phyloP scores from a whole-genome alignment of 2,888 invertebrate species.

The Ferdinandea cuprea region DNA sequence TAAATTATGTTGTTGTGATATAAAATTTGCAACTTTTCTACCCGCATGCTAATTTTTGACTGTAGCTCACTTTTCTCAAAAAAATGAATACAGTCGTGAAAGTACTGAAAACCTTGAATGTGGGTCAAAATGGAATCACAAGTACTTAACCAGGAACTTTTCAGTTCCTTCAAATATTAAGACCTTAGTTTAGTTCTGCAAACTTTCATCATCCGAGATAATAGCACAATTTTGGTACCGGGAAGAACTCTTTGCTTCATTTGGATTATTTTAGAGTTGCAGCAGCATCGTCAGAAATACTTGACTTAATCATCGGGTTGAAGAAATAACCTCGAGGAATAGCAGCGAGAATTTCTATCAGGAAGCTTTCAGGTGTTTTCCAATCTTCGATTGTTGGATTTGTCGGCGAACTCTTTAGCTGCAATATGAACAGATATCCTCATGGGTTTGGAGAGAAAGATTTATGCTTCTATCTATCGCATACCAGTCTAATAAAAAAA shows the following conservation, averaged over 20 bases:
- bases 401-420: slow-evolving; percentile 91
- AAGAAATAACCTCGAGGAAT: slow-evolving; percentile 90
- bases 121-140: slow-evolving; percentile 92
- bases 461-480: slow-evolving; percentile 88
- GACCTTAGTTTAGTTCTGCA: slow-evolving; percentile 93
- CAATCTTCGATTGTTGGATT: slow-evolving; percentile 87
- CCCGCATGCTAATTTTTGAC: too few relatives aligned
- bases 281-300: slow-evolving; percentile 91
- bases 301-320: slow-evolving; percentile 88
- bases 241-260: slow-evolving; percentile 90
- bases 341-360: slow-evolving; percentile 92
- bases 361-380: slow-evolving; percentile 92
- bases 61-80: slow-evolving; percentile 82
- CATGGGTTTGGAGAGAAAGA: slow-evolving; percentile 88
- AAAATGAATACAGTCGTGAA: slow-evolving; percentile 88
- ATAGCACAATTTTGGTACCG: slow-evolving; percentile 93
- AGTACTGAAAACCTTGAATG: slow-evolving; percentile 89
- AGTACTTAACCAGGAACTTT: slow-evolving; percentile 93
- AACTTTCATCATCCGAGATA: slow-evolving; percentile 91
- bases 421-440: slow-evolving; percentile 89
- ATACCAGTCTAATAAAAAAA: too few relatives aligned
- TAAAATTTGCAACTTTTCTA: not conserved
- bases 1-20: too few relatives aligned
- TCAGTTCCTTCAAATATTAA: slow-evolving; percentile 87
- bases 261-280: slow-evolving; percentile 94